These are phyloP conservation scores for Amia ocellicauda DNA, from an alignment of 2,113 vertebrate species.

Conservation along the genomic window DNA sequence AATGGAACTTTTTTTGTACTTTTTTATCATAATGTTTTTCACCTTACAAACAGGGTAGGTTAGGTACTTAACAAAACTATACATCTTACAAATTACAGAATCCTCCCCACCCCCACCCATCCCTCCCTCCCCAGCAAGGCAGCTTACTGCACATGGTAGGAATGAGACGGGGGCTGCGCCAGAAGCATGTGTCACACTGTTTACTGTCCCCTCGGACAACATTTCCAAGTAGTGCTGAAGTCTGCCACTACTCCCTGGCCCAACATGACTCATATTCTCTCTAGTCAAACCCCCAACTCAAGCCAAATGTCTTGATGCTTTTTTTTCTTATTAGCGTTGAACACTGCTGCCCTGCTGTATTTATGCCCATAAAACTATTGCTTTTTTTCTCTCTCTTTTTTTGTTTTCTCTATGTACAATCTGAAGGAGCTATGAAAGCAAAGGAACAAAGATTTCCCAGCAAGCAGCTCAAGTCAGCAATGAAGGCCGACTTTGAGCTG, in stretches of 20 bases:
- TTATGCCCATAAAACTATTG: slow-evolving; percentile 12
- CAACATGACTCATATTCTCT: neutral
- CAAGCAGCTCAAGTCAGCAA: slow-evolving; percentile 9
- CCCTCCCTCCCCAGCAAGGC: slow-evolving; percentile 2
- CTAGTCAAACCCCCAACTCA: slow-evolving; percentile 6
- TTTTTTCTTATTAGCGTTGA: neutral
- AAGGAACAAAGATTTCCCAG: neutral
- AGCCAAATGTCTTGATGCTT: neutral
- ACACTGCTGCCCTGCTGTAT: slow-evolving; percentile 1
- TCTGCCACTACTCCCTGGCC: neutral
- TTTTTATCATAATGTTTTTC: slow-evolving; percentile 12
- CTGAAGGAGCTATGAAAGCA: slow-evolving; percentile 8
- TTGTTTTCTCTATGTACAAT: slow-evolving; percentile 23
- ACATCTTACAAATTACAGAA: slow-evolving; percentile 30
- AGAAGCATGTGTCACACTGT: neutral
- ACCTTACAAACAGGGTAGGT: slow-evolving; percentile 27
- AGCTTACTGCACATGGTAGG: neutral
- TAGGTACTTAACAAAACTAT: slow-evolving; percentile 31
- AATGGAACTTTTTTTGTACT: slow-evolving; percentile 20
- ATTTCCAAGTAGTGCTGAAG: slow-evolving; percentile 18
- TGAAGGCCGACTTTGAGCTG: slow-evolving; percentile 4
- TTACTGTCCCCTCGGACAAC: neutral
- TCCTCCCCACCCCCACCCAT: neutral
- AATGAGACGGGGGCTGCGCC: neutral
- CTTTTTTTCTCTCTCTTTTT: slow-evolving; percentile 12